Conservation (phyloP, 2,113 vertebrate species). For the Tachysurus vachellii region DNA sequence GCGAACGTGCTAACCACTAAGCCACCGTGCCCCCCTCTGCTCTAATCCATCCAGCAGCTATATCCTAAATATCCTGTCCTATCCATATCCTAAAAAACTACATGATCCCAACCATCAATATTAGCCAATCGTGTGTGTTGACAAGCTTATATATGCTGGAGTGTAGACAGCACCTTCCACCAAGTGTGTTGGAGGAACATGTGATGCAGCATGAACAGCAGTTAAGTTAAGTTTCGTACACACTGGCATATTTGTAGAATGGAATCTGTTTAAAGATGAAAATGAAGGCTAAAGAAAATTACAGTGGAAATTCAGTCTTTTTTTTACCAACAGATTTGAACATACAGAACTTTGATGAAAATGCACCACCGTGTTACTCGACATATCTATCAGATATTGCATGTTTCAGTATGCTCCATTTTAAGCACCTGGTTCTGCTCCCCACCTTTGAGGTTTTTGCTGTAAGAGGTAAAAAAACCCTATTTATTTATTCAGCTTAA, state of each 20-base stretch:
- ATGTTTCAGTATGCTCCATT: conserved; percentile 32
- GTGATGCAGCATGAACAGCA: neutral
- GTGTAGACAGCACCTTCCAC: neutral
- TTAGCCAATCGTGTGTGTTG: neutral
- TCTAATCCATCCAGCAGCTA: neutral
- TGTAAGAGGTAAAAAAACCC: conserved; percentile 27
- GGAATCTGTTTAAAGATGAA: neutral
- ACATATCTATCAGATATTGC: neutral
- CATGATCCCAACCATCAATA: neutral
- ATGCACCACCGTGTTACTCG: neutral
- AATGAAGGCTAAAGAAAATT: neutral
- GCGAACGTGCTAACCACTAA: too few species aligned
- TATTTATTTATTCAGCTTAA: conserved; percentile 69
- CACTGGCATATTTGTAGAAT: neutral
- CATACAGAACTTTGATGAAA: neutral
- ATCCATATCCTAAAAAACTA: neutral
- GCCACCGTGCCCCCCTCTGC: too few species aligned
- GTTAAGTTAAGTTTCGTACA: neutral
- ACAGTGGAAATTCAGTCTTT: neutral
- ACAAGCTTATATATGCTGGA: neutral
- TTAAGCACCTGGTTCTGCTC: conserved; percentile 55
- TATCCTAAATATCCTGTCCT: neutral
- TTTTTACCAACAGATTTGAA: neutral
- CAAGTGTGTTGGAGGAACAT: neutral
- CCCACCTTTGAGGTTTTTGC: conserved; percentile 56